Evolutionary conservation across 1,140 invertebrate genomes (phyloP).

Genomic region (Panagrolaimus sp.): DNA sequence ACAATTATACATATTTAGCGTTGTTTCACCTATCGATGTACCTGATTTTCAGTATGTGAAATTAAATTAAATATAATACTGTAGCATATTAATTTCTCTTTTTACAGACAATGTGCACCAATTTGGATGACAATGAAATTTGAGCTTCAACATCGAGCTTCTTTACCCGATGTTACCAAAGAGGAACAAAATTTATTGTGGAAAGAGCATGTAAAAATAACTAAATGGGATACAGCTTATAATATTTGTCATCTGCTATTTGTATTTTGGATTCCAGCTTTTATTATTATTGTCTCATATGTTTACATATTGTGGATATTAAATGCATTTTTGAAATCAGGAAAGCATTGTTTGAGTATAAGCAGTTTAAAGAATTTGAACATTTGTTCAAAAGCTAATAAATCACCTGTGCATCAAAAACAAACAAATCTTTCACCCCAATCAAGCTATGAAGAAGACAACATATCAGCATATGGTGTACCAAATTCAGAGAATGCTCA

Average conservation of each 20-base stretch:
- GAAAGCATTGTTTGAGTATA: too few species aligned
- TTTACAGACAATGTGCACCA: conserved; percentile 30
- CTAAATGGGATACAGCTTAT: conserved; percentile 43
- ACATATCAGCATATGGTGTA: too few species aligned
- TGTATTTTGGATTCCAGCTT: conserved; percentile 53
- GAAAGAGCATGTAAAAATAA: conserved; percentile 19
- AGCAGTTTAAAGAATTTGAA: too few species aligned
- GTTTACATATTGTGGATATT: conserved; percentile 39
- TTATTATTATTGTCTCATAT: conserved; percentile 47
- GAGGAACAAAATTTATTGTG: conserved; percentile 21
- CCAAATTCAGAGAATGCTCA: too few species aligned
- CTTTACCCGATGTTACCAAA: neutral
- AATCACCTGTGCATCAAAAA: too few species aligned
- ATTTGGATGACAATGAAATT: conserved; percentile 38
- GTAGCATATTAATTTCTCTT: too few species aligned
- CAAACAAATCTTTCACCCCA: too few species aligned
- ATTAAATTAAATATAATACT: too few species aligned
- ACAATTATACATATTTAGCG: conserved; percentile 50
- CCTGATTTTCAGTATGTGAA: neutral
- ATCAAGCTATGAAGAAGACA: too few species aligned
- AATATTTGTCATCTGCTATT: conserved; percentile 49
- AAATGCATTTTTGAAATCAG: conserved; percentile 28
- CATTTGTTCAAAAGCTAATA: too few species aligned
- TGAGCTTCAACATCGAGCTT: neutral
- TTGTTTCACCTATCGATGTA: conserved; percentile 23